Evolutionary conservation across 2,797 vertebrate genomes (phyloP).

Genomic region (Hemitrygon akajei): DNA sequence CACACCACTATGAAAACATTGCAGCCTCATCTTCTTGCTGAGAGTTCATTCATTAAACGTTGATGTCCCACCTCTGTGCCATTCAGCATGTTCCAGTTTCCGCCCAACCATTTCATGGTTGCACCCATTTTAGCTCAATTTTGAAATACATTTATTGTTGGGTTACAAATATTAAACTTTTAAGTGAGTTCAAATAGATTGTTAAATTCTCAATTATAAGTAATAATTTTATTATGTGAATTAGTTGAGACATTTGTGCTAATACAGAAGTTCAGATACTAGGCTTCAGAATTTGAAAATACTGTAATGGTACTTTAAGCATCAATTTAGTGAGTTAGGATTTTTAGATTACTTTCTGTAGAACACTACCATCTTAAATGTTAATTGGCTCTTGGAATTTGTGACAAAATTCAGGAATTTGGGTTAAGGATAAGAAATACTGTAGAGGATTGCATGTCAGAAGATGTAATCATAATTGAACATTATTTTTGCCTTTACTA

Average conservation of each 20-base stretch:
- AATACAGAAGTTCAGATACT: background rate
- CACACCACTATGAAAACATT: background rate
- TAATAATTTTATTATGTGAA: background rate
- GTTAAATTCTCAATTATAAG: background rate
- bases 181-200: background rate
- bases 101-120: too few relatives aligned
- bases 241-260: background rate
- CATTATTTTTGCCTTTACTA: background rate
- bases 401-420: background rate
- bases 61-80: background rate
- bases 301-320: background rate
- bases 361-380: background rate
- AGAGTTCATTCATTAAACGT: background rate
- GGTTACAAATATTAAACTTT: background rate
- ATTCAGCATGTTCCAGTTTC: too few relatives aligned
- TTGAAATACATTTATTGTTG: background rate
- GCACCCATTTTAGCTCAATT: background rate
- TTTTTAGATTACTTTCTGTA: background rate
- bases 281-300: background rate
- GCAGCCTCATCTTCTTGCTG: background rate
- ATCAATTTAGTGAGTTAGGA: background rate
- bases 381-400: background rate
- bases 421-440: background rate
- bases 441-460: background rate
- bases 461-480: background rate